A percentile compares a stretch with the other conserved stretches of the same genome.
Evolutionary conservation across 2,113 vertebrate species (phyloP).

Genomic region (Hucho hucho): DNA sequence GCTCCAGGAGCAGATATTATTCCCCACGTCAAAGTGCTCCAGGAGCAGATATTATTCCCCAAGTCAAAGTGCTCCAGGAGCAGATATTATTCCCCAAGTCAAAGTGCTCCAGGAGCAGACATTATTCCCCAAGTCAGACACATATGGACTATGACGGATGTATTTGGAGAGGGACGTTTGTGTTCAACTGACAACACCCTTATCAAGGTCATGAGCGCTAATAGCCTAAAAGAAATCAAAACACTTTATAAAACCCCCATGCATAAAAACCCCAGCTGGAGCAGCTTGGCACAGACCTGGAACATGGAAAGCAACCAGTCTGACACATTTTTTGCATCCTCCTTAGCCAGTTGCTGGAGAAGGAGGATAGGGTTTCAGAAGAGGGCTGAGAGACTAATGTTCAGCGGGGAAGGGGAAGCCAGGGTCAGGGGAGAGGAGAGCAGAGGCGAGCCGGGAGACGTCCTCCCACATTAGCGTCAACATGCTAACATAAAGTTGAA

Average conservation of each 20-base stretch:
- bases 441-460: slow-evolving; percentile 18
- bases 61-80: slow-evolving; percentile 21
- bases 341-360: slow-evolving; percentile 27
- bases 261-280: too few species aligned
- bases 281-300: slow-evolving; percentile 44
- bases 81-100: slow-evolving; percentile 18
- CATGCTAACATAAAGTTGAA: neutral
- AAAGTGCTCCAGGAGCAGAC: slow-evolving; percentile 51
- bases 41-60: neutral
- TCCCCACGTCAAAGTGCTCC: too few species aligned
- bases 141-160: slow-evolving; percentile 57
- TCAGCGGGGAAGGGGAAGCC: slow-evolving; percentile 36
- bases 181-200: slow-evolving; percentile 60
- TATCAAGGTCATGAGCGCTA: slow-evolving; percentile 62
- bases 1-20: too few species aligned
- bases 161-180: slow-evolving; percentile 66
- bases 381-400: slow-evolving; percentile 26
- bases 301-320: slow-evolving; percentile 47
- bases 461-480: slow-evolving; percentile 18
- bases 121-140: slow-evolving; percentile 56
- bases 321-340: slow-evolving; percentile 51
- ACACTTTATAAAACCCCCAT: too few species aligned
- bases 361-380: slow-evolving; percentile 48
- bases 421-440: slow-evolving; percentile 29
- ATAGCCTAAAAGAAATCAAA: slow-evolving; percentile 69